Conservation (phyloP, 1,140 invertebrate species). For the Idris sp. region DNA sequence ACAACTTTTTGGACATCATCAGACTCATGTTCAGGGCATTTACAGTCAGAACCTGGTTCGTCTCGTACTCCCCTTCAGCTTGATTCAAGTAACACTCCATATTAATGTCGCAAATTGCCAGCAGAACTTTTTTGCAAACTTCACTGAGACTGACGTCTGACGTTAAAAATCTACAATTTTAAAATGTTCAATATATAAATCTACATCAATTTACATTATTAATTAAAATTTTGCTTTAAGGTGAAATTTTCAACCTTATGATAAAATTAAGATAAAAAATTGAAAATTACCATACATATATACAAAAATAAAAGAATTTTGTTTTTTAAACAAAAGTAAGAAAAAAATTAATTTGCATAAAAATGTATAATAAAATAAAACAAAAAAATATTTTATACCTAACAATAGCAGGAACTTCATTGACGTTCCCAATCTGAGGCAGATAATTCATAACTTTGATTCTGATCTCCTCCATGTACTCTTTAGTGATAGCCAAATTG, state of each 20-base stretch:
- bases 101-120: constrained; percentile 65
- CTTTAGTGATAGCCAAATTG: constrained; percentile 70
- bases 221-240: no score
- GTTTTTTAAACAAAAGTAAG: no score
- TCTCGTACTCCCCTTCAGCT: constrained; percentile 67
- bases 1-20: constrained; percentile 64
- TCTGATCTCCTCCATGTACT: constrained; percentile 69
- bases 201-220: no score
- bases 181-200: no score
- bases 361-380: no score
- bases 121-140: constrained; percentile 67
- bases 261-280: no score
- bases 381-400: no score
- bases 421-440: constrained; percentile 52
- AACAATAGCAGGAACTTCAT: constrained; percentile 67
- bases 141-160: constrained; percentile 58
- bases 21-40: constrained; percentile 69
- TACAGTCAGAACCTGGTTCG: constrained; percentile 67
- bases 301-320: no score
- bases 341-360: constrained; percentile 17
- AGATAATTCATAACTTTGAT: constrained; percentile 67
- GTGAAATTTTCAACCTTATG: no score
- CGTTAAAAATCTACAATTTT: constrained; percentile 72
- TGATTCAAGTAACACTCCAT: constrained; percentile 68
- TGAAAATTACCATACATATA: no score